Conservation (phyloP, 2,888 invertebrate genomes). For the Ennomos fuscantarius region DNA sequence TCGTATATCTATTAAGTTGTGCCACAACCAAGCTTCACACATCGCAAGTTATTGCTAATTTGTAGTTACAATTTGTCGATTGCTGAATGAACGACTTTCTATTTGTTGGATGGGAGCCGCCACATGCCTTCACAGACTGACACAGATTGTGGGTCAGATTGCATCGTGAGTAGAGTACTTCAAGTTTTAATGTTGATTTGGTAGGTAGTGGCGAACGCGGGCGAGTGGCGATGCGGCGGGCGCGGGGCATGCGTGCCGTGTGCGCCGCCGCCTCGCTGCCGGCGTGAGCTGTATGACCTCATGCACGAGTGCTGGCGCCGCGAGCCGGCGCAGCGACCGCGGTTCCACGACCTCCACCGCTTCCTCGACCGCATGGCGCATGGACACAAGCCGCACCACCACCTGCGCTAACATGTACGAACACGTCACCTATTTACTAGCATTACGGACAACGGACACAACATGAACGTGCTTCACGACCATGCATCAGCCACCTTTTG, state of each 20-base stretch:
- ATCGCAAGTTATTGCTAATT: too few relatives aligned
- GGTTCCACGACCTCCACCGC: conserved; percentile 94
- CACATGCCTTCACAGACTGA: too few relatives aligned
- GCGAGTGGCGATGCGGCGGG: conserved; percentile 86
- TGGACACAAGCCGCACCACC: conserved; percentile 83
- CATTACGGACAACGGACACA: neutral
- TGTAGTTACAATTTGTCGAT: too few relatives aligned
- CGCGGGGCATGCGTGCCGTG: conserved; percentile 75
- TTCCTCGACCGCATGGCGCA: conserved; percentile 92
- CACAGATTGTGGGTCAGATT: neutral
- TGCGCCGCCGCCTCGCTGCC: conserved; percentile 90
- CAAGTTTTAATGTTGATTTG: conserved; percentile 1
- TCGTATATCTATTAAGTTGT: too few relatives aligned
- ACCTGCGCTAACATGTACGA: conserved; percentile 31
- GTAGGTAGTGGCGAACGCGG: conserved; percentile 88
- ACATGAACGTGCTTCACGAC: conserved; percentile 7
- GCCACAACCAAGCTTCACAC: too few relatives aligned
- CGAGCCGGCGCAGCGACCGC: conserved; percentile 91
- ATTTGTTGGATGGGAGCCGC: too few relatives aligned
- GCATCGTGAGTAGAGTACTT: neutral
- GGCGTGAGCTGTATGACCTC: conserved; percentile 95
- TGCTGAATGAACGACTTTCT: too few relatives aligned
- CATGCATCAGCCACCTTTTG: too few relatives aligned
- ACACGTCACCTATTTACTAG: conserved; percentile 28
- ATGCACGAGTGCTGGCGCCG: conserved; percentile 97